A percentile compares a stretch with the other conserved stretches of the same genome.
Conservation (phyloP, 2,888 invertebrate genomes). For the Hecatera dysodea region DNA sequence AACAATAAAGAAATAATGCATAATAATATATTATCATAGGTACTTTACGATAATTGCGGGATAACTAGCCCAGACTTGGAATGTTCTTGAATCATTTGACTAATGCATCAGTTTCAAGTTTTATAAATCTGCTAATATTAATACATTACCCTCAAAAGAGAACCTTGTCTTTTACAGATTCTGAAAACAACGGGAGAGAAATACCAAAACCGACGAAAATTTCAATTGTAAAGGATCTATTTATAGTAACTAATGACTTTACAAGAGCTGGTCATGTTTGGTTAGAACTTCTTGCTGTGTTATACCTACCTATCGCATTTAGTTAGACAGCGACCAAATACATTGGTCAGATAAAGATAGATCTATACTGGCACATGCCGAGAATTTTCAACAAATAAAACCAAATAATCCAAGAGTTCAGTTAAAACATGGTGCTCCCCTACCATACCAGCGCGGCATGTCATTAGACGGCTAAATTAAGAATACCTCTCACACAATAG, state of each 20-base stretch:
- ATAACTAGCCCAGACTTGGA: background rate
- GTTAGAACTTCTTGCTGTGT: constrained; percentile 58
- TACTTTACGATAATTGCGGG: background rate
- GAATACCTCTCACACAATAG: constrained; percentile 69
- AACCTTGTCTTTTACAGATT: background rate
- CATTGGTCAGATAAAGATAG: constrained; percentile 9
- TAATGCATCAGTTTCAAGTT: background rate
- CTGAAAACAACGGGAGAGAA: constrained; percentile 24
- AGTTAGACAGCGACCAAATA: background rate
- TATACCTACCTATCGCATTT: constrained; percentile 14
- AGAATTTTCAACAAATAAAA: constrained; percentile 60
- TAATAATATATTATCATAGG: no score
- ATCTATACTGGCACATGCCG: background rate
- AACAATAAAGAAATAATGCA: no score
- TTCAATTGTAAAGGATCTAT: constrained; percentile 57
- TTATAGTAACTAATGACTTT: constrained; percentile 60
- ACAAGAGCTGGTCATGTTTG: constrained; percentile 60
- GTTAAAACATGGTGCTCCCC: constrained; percentile 71
- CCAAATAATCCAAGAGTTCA: constrained; percentile 60
- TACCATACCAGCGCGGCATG: constrained; percentile 79
- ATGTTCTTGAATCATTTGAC: constrained; percentile 14
- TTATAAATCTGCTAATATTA: background rate
- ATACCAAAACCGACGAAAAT: constrained; percentile 41
- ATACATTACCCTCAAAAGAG: background rate
- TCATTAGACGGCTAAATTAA: constrained; percentile 70